Evolutionary conservation across 2,797 vertebrate species (phyloP).

Genomic region (Sphaeramia orbicularis): DNA sequence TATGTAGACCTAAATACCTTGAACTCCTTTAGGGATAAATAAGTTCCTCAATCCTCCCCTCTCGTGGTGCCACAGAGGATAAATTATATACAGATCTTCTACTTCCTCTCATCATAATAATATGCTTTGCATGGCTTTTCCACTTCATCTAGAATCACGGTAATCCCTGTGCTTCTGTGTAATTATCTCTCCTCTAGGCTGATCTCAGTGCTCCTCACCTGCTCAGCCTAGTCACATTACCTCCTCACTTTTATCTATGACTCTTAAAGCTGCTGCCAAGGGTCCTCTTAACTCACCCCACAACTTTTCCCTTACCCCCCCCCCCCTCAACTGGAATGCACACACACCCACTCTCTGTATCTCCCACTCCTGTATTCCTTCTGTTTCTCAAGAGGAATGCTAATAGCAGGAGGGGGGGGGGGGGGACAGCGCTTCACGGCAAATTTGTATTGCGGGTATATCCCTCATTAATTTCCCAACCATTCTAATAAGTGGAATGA

Average conservation of each 20-base stretch:
- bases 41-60: constrained; percentile 62
- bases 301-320: constrained; percentile 58
- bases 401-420: constrained; percentile 70
- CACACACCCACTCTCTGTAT: constrained; percentile 20
- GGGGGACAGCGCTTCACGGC: constrained; percentile 50
- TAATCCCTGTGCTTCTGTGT: constrained; percentile 82
- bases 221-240: constrained; percentile 78
- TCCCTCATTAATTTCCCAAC: constrained; percentile 78
- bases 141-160: constrained; percentile 80
- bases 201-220: constrained; percentile 79
- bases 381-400: constrained; percentile 59
- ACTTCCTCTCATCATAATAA: constrained; percentile 79
- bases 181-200: constrained; percentile 82
- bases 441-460: constrained; percentile 70
- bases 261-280: constrained; percentile 79
- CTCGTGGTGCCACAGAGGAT: constrained; percentile 66
- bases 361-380: constrained; percentile 4
- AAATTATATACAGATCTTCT: constrained; percentile 72
- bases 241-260: constrained; percentile 79
- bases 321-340: constrained; percentile 19
- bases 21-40: constrained; percentile 69
- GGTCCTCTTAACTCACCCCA: constrained; percentile 75
- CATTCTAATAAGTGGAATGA: constrained; percentile 78
- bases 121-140: constrained; percentile 79
- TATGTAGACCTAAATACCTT: constrained; percentile 69